phyloP scores from a whole-genome alignment of 1,140 invertebrate species.

The Venturia canescens region DNA sequence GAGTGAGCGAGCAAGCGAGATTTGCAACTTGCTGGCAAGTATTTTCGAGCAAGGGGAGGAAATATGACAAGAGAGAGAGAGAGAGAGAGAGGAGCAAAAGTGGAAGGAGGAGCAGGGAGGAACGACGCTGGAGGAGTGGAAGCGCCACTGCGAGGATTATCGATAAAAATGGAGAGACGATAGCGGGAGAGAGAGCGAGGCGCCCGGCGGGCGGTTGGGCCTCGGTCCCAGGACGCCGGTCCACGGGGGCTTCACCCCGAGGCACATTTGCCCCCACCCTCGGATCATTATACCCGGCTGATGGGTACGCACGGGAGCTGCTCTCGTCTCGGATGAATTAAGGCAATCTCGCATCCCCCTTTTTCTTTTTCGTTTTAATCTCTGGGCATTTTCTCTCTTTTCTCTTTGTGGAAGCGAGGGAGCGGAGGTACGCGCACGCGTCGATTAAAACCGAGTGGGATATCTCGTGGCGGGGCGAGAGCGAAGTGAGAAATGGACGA shows the following conservation, averaged over 20 bases:
- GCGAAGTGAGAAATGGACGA: too few species aligned
- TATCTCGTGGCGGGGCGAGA: too few species aligned
- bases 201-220: slow-evolving; percentile 23
- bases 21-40: background rate
- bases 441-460: slow-evolving; percentile 33
- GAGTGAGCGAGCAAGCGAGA: background rate
- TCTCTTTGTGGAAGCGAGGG: background rate
- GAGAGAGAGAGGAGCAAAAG: background rate
- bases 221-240: background rate
- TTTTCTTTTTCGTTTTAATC: too few species aligned
- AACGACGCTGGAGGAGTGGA: background rate
- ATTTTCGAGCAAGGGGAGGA: slow-evolving; percentile 22
- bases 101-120: background rate
- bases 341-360: background rate
- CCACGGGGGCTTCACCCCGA: background rate
- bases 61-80: background rate
- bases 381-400: background rate
- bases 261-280: slow-evolving; percentile 11
- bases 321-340: slow-evolving; percentile 37
- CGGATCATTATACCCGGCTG: slow-evolving; percentile 32
- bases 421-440: background rate
- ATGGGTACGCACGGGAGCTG: slow-evolving; percentile 26
- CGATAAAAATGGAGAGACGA: slow-evolving; percentile 34
- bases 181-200: background rate
- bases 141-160: slow-evolving; percentile 17